These are phyloP conservation scores for Leptinotarsa texana DNA, from an alignment of 1,140 invertebrate species.

Conservation along the genomic window DNA sequence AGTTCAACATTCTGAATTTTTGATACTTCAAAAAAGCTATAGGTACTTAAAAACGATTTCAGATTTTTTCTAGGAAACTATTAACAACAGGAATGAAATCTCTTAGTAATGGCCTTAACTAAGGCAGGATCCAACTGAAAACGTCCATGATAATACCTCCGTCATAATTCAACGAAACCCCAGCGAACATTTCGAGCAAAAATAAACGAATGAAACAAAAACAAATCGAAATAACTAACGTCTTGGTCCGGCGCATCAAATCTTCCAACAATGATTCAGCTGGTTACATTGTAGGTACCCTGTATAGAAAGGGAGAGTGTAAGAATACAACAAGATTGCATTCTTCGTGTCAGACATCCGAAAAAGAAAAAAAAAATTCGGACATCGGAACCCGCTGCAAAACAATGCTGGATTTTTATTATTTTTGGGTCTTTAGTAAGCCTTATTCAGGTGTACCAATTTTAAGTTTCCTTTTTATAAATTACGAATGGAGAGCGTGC, in stretches of 20 bases:
- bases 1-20: too few relatives aligned
- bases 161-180: background rate
- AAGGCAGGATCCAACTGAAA: background rate
- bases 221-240: background rate
- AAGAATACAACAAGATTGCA: constrained; percentile 38
- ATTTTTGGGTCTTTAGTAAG: constrained; percentile 25
- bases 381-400: constrained; percentile 31
- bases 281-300: constrained; percentile 7
- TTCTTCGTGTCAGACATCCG: constrained; percentile 35
- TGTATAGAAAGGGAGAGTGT: constrained; percentile 30
- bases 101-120: too few relatives aligned
- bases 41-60: too few relatives aligned
- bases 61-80: too few relatives aligned
- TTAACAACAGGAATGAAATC: too few relatives aligned
- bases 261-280: background rate
- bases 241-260: background rate
- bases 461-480: constrained; percentile 10
- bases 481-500: constrained; percentile 8
- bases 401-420: constrained; percentile 37
- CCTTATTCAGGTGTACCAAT: constrained; percentile 19
- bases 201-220: background rate
- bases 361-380: constrained; percentile 32
- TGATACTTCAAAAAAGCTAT: too few relatives aligned
- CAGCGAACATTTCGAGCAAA: background rate
- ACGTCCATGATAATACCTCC: background rate